A percentile compares a stretch with the other conserved stretches of the same genome.
Conservation (phyloP, 30 jellyfish, hydroid and myxozoan species). For the Rhopilema esculentum region DNA sequence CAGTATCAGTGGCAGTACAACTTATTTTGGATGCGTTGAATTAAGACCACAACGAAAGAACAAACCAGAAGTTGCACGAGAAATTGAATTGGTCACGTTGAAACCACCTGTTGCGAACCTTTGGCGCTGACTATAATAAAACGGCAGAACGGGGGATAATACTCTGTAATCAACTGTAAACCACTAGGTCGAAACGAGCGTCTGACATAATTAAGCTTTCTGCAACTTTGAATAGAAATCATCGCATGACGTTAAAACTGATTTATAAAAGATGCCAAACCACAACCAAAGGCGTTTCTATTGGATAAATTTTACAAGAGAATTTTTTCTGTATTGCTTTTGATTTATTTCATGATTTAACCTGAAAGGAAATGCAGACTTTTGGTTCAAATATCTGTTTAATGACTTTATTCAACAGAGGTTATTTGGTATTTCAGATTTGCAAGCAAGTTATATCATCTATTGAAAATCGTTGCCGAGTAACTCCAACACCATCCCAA, state of each 20-base stretch:
- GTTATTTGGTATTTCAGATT: not conserved
- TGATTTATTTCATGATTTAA: not conserved
- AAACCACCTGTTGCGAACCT: conserved; percentile 62
- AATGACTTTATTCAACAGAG: not conserved
- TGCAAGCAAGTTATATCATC: not conserved
- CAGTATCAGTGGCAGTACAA: not conserved
- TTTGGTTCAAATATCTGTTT: not conserved
- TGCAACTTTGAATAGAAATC: conserved; percentile 40
- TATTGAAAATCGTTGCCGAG: not conserved
- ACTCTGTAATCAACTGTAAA: conserved; percentile 44
- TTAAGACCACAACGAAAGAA: conserved; percentile 26
- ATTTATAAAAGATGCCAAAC: conserved; percentile 51
- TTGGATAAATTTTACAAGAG: conserved; percentile 10
- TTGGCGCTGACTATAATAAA: conserved; percentile 36
- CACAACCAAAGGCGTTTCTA: conserved; percentile 47
- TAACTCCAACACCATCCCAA: not conserved
- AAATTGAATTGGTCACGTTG: conserved; percentile 51
- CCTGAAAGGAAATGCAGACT: not conserved
- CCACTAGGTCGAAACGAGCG: conserved; percentile 42
- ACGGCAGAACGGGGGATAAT: conserved; percentile 69
- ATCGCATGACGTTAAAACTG: conserved; percentile 43
- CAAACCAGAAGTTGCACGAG: conserved; percentile 33
- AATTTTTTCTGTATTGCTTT: not conserved
- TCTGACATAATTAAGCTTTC: conserved; percentile 43
- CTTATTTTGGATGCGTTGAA: not conserved